Evolutionary conservation across 1,140 invertebrate genomes (phyloP).

Genomic region (Phortica variegata): DNA sequence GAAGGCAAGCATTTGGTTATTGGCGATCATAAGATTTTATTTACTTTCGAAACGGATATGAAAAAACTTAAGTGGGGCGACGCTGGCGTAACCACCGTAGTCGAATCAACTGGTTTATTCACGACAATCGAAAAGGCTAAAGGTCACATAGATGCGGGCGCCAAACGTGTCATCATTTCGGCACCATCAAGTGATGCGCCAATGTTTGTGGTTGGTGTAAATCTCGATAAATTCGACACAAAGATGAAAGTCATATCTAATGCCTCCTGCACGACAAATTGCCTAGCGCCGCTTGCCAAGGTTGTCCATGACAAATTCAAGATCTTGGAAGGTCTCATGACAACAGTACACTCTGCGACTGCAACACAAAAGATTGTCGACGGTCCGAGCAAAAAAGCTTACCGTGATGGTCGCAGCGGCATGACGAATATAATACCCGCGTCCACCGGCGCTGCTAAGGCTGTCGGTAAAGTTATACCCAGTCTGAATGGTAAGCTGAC

Average conservation of each 20-base stretch:
- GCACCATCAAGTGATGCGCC: slow-evolving; percentile 97
- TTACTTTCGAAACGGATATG: slow-evolving; percentile 84
- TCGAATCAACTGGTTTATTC: slow-evolving; percentile 97
- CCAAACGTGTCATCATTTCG: slow-evolving; percentile 97
- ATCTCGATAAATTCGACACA: slow-evolving; percentile 83
- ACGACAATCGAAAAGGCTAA: slow-evolving; percentile 91
- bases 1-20: slow-evolving; percentile 80
- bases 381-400: slow-evolving; percentile 93
- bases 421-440: slow-evolving; percentile 97
- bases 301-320: slow-evolving; percentile 95
- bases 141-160: slow-evolving; percentile 82
- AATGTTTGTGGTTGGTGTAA: slow-evolving; percentile 98
- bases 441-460: slow-evolving; percentile 96
- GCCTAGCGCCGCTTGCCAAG: slow-evolving; percentile 96
- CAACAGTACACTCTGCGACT: slow-evolving; percentile 96
- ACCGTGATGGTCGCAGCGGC: slow-evolving; percentile 96
- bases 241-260: slow-evolving; percentile 86
- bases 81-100: slow-evolving; percentile 88
- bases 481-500: slow-evolving; percentile 92
- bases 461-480: slow-evolving; percentile 97
- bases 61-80: slow-evolving; percentile 86
- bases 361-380: slow-evolving; percentile 98
- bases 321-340: slow-evolving; percentile 97
- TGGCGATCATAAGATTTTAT: slow-evolving; percentile 81
- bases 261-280: slow-evolving; percentile 99